Percentiles rank a stretch among this genome's conserved stretches.
Evolutionary conservation across 1,140 invertebrate genomes (phyloP).

Genomic region (Ostrea edulis): DNA sequence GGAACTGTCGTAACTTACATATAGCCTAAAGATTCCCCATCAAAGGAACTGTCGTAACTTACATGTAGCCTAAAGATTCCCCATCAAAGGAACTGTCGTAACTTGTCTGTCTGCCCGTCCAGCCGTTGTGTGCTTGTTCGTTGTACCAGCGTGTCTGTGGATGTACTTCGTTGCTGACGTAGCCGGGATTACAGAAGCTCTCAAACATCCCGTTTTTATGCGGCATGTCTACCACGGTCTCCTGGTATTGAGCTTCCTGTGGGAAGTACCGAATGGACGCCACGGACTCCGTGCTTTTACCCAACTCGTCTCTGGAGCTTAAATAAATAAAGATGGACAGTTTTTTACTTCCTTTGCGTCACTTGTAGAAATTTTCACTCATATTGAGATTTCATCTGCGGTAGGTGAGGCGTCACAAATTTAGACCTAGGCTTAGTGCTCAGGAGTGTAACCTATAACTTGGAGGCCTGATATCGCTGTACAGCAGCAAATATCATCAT

Average conservation of each 20-base stretch:
- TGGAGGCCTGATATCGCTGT: no score
- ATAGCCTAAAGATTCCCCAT: slow-evolving; percentile 31
- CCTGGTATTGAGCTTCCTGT: slow-evolving; percentile 24
- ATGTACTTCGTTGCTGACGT: slow-evolving; percentile 23
- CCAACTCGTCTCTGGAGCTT: slow-evolving; percentile 28
- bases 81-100: slow-evolving; percentile 48
- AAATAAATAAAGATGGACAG: neutral
- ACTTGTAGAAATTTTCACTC: no score
- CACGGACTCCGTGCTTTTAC: slow-evolving; percentile 43
- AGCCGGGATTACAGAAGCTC: slow-evolving; percentile 28
- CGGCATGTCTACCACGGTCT: neutral
- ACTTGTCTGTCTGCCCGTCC: slow-evolving; percentile 32
- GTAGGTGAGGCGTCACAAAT: no score
- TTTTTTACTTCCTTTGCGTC: no score
- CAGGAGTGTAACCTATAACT: no score
- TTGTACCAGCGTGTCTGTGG: neutral
- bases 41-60: slow-evolving; percentile 28
- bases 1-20: no score
- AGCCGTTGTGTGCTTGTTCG: slow-evolving; percentile 22
- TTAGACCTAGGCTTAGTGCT: no score
- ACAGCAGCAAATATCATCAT: no score
- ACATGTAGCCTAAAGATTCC: slow-evolving; percentile 30
- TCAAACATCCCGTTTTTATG: neutral
- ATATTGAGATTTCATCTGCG: no score
- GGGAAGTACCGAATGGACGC: slow-evolving; percentile 45